Evolutionary conservation across 1,140 invertebrate genomes (phyloP).

Genomic region (Bombus superbus): DNA sequence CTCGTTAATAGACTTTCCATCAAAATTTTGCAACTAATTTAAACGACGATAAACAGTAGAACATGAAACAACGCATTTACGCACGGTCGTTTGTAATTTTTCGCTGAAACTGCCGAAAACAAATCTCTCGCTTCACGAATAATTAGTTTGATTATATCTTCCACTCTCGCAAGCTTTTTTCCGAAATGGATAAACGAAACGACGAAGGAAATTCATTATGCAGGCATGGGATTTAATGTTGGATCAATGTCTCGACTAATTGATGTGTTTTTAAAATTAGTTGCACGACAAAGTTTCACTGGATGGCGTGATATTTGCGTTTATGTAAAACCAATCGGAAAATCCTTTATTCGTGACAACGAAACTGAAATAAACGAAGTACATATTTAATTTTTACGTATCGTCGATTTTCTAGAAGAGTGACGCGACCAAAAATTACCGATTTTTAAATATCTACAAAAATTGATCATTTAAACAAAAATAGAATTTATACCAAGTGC

Average conservation of each 20-base stretch:
- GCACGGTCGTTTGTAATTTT: not conserved
- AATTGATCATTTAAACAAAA: not conserved
- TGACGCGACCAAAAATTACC: not conserved
- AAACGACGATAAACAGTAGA: slow-evolving; percentile 59
- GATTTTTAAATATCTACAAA: not conserved
- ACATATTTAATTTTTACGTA: not conserved
- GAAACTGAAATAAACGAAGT: not conserved
- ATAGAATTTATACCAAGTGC: not conserved
- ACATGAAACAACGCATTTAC: slow-evolving; percentile 4
- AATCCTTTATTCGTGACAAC: not conserved
- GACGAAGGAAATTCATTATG: not conserved
- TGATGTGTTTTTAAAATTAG: not conserved
- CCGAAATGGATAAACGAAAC: not conserved
- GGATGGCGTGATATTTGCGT: too few species aligned
- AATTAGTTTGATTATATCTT: slow-evolving; percentile 4
- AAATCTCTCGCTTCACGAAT: not conserved
- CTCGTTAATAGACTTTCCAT: slow-evolving; percentile 70
- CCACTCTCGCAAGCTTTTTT: not conserved
- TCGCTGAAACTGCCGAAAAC: slow-evolving; percentile 2
- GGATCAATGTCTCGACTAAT: not conserved
- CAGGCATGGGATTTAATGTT: not conserved
- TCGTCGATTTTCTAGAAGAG: not conserved
- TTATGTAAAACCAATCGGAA: not conserved
- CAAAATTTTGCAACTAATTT: slow-evolving; percentile 70
- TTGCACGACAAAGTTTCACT: not conserved